A percentile compares a stretch with the other conserved stretches of the same genome.
Conservation (phyloP, 1,140 invertebrate species). For the Lordiphosa stackelbergi region DNA sequence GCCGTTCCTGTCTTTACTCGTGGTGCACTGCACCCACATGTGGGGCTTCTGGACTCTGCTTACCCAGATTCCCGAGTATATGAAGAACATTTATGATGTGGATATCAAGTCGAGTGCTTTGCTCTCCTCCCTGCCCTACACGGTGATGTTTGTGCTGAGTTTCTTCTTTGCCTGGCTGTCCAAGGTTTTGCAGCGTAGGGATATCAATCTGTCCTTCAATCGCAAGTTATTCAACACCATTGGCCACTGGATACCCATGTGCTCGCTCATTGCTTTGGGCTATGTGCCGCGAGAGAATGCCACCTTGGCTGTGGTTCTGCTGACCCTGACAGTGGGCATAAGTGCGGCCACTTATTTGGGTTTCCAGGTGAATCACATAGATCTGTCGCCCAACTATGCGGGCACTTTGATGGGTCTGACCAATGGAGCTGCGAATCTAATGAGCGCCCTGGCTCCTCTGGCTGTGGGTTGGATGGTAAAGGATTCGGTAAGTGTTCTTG, state of each 20-base stretch:
- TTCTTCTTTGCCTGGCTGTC: constrained; percentile 83
- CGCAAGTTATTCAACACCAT: constrained; percentile 85
- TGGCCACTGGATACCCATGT: constrained; percentile 80
- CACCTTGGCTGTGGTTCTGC: constrained; percentile 79
- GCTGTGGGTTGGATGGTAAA: constrained; percentile 81
- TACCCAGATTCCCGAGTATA: constrained; percentile 93
- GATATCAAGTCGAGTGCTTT: constrained; percentile 86
- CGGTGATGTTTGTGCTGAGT: constrained; percentile 84
- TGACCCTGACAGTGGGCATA: constrained; percentile 85
- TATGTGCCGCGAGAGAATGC: constrained; percentile 79
- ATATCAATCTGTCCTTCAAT: constrained; percentile 76
- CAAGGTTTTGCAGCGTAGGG: constrained; percentile 81
- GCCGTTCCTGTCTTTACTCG: constrained; percentile 89
- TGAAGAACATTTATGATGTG: constrained; percentile 88
- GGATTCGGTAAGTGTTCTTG: constrained; percentile 79
- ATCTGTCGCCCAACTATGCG: constrained; percentile 87
- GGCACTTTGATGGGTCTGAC: constrained; percentile 85
- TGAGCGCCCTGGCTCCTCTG: constrained; percentile 85
- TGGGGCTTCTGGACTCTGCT: constrained; percentile 97
- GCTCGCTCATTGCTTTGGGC: constrained; percentile 82
- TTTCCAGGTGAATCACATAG: constrained; percentile 84
- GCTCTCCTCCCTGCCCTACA: constrained; percentile 88
- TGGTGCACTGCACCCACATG: constrained; percentile 92
- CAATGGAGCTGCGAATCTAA: constrained; percentile 86
- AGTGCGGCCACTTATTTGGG: constrained; percentile 88